Base-by-base conservation (phyloP, 92 coral and sea anemone genomes). In the Porites evermanni region DNA sequence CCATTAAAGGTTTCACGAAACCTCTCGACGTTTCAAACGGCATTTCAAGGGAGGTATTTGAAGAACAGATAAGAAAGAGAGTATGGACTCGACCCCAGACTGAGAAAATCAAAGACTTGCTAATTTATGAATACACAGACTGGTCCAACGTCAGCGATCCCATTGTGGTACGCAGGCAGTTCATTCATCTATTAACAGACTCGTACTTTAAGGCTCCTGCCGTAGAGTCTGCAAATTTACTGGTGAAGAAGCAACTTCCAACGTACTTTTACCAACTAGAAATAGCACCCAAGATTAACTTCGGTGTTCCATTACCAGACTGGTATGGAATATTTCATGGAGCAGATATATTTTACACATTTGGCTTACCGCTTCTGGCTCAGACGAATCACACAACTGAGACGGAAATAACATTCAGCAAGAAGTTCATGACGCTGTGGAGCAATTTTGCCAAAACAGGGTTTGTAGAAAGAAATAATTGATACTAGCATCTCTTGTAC, bases 141-240 rank as follows among this genome's bases (percentile, higher is more conserved):
- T 93, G 95, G 95, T 38, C 77, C 5, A 86, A 90, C 16, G 86
- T 81, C 19, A 64, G 78, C 64, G 92, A 93, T 75, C 86, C 71
- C 60, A 78, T 84, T 52, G 26, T 47, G 13, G 66, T 92, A 11
- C 68, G 92, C 21, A 78, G 89, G 52, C 73, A 61, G 56, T 90
- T 86, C 66, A 64, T 93, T 16, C 89, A 90, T 70, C 52, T 91
- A n/a, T 18, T 79, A 3, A 86, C 93, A 1, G 95, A 93, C 72
- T 70, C 90, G 18, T 70, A 79, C n/a, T 93, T 86, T 82, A 87
- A 79, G 53, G 91, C 93, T 1, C 95, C 95, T 8, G 93, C 93
- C 0, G 26, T 93, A 23, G 60, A 61, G 23, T 79, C 95, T 29
- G 95, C 91, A 19, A 73, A 90, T 11, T 88, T 53, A n/a, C 90